These are phyloP conservation scores for Menura novaehollandiae DNA, from an alignment of 2,113 vertebrate species.

Conservation along the genomic window DNA sequence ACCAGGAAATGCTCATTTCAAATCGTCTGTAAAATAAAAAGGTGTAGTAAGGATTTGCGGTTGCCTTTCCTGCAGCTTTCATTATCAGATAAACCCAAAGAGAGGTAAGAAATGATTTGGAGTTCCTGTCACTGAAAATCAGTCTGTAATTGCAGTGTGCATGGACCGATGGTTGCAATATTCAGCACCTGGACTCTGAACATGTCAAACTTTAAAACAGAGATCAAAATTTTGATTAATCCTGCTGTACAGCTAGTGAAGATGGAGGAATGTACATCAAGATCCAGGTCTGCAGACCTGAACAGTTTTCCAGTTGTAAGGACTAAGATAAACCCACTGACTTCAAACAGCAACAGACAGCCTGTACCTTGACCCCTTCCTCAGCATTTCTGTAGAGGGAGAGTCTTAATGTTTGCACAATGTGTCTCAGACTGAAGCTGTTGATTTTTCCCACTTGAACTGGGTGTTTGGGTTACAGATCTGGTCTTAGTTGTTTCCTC, in stretches of 20 bases:
- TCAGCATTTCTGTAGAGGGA: not conserved
- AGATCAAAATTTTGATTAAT: not conserved
- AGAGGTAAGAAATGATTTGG: not conserved
- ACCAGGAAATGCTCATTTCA: not conserved
- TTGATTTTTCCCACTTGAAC: not conserved
- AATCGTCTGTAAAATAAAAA: not conserved
- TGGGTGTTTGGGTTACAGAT: not conserved
- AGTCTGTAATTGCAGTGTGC: not conserved
- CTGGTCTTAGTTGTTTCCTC: not conserved
- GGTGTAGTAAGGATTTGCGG: not conserved
- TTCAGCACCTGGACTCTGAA: not conserved
- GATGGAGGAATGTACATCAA: not conserved
- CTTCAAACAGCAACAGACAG: not conserved
- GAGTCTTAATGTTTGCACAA: not conserved
- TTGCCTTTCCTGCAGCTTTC: not conserved
- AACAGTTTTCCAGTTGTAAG: not conserved
- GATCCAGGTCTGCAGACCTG: not conserved
- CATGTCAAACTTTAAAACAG: not conserved
- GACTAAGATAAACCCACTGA: not conserved
- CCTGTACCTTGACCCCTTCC: not conserved
- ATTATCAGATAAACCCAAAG: not conserved
- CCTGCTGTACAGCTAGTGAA: not conserved
- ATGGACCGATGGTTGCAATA: fast-evolving
- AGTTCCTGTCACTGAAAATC: not conserved
- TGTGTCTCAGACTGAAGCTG: not conserved